Evolutionary conservation across 2,888 invertebrate genomes (phyloP), one percentile per base, ranked within the genome.

Genomic region (Lacanobia wlatinum): DNA sequence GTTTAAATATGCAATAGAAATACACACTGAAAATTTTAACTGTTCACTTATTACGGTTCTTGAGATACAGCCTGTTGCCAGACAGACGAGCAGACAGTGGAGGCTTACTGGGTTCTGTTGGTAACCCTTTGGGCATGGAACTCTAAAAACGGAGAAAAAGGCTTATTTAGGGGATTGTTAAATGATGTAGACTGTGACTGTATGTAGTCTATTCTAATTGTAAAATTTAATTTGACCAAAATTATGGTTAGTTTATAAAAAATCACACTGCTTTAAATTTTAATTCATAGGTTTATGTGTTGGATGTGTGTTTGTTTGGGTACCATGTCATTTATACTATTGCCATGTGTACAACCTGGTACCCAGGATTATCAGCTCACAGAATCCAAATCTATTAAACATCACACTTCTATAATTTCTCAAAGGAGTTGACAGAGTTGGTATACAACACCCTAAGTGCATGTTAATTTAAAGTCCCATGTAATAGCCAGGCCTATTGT

Each of bases 131-230:
- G 28, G 28, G 1, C 28, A 34, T 5, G 34, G 34, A 34, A 34
- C 34, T 0, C 34, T 59, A 23, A 23, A 46, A 40, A 74, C n/a
- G 46, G 28, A 10, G 21, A 53, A 53, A 46, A 28, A 74, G 52
- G 21, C 12, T 40, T 6, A 34, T 28, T 66, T 28, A 28, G 10
- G 7, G 23, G 23, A 28, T n/a, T 10, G 16, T 38, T 67, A 9
- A n/a, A 10, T 56, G 1, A 28, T 38, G 1, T 69, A 18, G 10
- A 6, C 16, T 16, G n/a, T 50, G 8, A 28, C 18, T 70, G 23
- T 16, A 18, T 56, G 28, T 16, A 16, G 12, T 14, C 43, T 34
- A 16, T 46, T 70, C 43, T 53, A 23, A 40, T 73, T 43, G 28
- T 18, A 28, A 18, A 28, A 38, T 50, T 60, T 61, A 16, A 43